A percentile compares a stretch with the other conserved stretches of the same genome.
Evolutionary conservation across 2,888 invertebrate genomes (phyloP).

Genomic region (Platycheirus rosarum): DNA sequence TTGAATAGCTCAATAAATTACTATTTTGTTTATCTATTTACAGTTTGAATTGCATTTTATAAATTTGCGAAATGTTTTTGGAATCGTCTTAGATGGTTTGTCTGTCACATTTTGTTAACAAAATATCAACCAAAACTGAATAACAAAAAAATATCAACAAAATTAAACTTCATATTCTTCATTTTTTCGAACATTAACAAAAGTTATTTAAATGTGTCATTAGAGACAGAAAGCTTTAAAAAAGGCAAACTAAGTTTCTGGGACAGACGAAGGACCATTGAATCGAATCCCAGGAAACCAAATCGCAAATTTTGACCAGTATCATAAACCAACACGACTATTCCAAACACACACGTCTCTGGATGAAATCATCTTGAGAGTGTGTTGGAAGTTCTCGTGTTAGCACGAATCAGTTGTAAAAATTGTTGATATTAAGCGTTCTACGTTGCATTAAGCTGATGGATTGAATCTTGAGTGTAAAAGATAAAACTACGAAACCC

Average conservation of each 20-base stretch:
- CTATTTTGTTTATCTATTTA: constrained; percentile 52
- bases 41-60: constrained; percentile 57
- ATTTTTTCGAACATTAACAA: not conserved
- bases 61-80: constrained; percentile 55
- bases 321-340: constrained; percentile 81
- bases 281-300: constrained; percentile 40
- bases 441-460: constrained; percentile 66
- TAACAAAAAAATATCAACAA: constrained; percentile 11
- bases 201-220: not conserved
- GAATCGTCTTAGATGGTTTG: constrained; percentile 42
- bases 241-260: not conserved
- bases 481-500: constrained; percentile 39
- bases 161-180: constrained; percentile 13
- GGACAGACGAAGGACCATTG: not conserved
- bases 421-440: constrained; percentile 63
- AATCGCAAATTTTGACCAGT: constrained; percentile 77
- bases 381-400: constrained; percentile 78
- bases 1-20: constrained; percentile 60
- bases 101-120: not conserved
- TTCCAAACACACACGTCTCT: constrained; percentile 64
- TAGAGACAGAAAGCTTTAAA: not conserved
- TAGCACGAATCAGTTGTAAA: constrained; percentile 83
- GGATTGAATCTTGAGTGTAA: constrained; percentile 23
- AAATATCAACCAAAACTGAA: not conserved
- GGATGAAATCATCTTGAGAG: constrained; percentile 73